Evolutionary conservation across 2,888 invertebrate genomes (phyloP).

Genomic region (Amblyteles armatorius): DNA sequence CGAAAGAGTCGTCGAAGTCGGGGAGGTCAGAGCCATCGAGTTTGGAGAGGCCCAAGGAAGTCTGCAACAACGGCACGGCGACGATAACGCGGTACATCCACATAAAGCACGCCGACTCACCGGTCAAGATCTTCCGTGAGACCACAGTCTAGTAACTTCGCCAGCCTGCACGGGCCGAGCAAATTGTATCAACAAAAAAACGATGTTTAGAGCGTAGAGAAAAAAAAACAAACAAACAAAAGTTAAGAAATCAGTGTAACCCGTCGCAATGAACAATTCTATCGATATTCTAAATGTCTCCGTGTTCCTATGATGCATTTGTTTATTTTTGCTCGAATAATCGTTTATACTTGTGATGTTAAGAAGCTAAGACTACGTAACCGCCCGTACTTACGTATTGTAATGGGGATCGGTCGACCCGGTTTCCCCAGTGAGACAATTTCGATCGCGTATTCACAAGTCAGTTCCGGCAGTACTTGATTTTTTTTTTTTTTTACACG

Average conservation of each 20-base stretch:
- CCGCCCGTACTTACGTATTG: slow-evolving; percentile 62
- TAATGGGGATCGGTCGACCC: not conserved
- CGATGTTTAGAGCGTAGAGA: slow-evolving; percentile 49
- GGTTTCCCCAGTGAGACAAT: slow-evolving; percentile 15
- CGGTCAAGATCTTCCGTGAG: slow-evolving; percentile 84
- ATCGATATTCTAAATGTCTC: slow-evolving; percentile 74
- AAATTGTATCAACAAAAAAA: slow-evolving; percentile 55
- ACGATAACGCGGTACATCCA: slow-evolving; percentile 84
- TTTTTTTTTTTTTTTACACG: slow-evolving; percentile 17
- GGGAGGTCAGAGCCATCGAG: slow-evolving; percentile 69
- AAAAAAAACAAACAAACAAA: slow-evolving; percentile 20
- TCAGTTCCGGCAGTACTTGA: slow-evolving; percentile 42
- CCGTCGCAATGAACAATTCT: slow-evolving; percentile 66
- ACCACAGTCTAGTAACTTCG: slow-evolving; percentile 82
- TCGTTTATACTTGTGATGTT: slow-evolving; percentile 62
- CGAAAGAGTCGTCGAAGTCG: slow-evolving; percentile 64
- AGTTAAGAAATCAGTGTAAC: slow-evolving; percentile 61
- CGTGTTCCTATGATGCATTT: slow-evolving; percentile 73
- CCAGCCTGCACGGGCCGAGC: slow-evolving; percentile 21
- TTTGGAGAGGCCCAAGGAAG: slow-evolving; percentile 69
- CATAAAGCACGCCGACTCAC: slow-evolving; percentile 83
- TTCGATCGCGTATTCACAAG: slow-evolving; percentile 39
- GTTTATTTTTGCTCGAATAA: slow-evolving; percentile 52
- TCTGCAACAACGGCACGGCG: slow-evolving; percentile 79
- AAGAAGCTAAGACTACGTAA: slow-evolving; percentile 59